Evolutionary conservation across 2,888 invertebrate species (phyloP), one percentile per base, ranked within the genome.

Genomic region (Dichetophora obliterata): DNA sequence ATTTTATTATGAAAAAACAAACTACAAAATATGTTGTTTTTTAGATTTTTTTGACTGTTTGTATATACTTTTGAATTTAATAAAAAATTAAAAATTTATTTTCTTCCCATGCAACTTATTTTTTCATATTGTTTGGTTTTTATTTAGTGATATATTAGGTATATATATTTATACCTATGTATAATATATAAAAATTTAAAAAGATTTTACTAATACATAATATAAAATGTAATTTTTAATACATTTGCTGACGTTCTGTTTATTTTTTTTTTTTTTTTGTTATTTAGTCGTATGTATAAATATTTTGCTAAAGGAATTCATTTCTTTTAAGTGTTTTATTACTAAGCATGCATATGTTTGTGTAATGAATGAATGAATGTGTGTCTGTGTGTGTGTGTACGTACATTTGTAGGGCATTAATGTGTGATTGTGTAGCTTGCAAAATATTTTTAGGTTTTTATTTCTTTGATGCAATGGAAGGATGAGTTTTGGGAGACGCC

Each of bases 291-390:
- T 77, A 78, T 81, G 81, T 81, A 80, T 83, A 85, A 86, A 88
- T 88, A 88, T 88, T 88, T 88, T 86, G 87, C 88, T 88, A 88
- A 87, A 88, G 86, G 88, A 88, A 88, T 87, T 82, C 14, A 43
- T 11, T 79, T 84, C 80, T 81, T 80, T 85, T 86, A 86, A 84
- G 86, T 86, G 85, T 84, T 83, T 84, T 81, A 82, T 83, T 76
- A 69, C 54, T 48, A 70, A 74, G 66, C 52, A 75, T 78, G 77
- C 75, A 57, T 80, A 75, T 59, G 24, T 79, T 75, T 78, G 79
- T 78, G 77, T 79, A 78, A 79, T 79, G 77, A 73, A 72, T 78
- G 80, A 79, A 78, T 75, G 77, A 79, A 31, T 31, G 31, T 31
- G 5, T 79, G 69, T 34, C 54, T 70, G 54, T 61, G 27, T 71